Percentiles rank a stretch among this genome's conserved stretches.
Conservation (phyloP, 2,888 invertebrate genomes). For the Iphiclides podalirius region DNA sequence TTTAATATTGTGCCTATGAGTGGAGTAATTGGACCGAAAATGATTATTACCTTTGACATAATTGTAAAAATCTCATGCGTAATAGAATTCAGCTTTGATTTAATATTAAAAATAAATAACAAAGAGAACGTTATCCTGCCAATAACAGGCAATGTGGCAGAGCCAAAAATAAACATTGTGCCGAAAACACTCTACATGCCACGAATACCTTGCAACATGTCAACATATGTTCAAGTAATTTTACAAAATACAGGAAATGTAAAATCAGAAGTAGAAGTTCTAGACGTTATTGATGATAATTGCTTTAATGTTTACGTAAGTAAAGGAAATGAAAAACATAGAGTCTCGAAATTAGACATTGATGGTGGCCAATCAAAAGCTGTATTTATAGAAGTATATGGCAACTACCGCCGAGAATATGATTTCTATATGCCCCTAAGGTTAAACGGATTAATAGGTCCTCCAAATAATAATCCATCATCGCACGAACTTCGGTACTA, state of each 20-base stretch:
- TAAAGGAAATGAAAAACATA: slow-evolving; percentile 58
- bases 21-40: slow-evolving; percentile 75
- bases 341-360: slow-evolving; percentile 48
- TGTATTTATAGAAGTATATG: slow-evolving; percentile 60
- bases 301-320: slow-evolving; percentile 58
- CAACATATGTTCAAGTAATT: slow-evolving; percentile 59
- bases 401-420: slow-evolving; percentile 68
- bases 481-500: slow-evolving; percentile 60
- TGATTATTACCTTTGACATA: slow-evolving; percentile 67
- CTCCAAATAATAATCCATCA: slow-evolving; percentile 53
- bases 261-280: slow-evolving; percentile 49
- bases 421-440: slow-evolving; percentile 80
- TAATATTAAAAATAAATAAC: slow-evolving; percentile 64
- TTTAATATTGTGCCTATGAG: slow-evolving; percentile 70
- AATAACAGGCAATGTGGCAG: slow-evolving; percentile 69
- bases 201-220: slow-evolving; percentile 65
- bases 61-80: slow-evolving; percentile 62
- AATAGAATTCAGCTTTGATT: slow-evolving; percentile 60
- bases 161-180: slow-evolving; percentile 69
- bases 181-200: slow-evolving; percentile 73
- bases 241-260: slow-evolving; percentile 57
- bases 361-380: slow-evolving; percentile 60
- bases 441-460: slow-evolving; percentile 80
- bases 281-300: slow-evolving; percentile 59
- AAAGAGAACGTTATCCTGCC: slow-evolving; percentile 63